phyloP scores from a whole-genome alignment of 1,140 invertebrate species.

The Plectrocnemia conspersa region DNA sequence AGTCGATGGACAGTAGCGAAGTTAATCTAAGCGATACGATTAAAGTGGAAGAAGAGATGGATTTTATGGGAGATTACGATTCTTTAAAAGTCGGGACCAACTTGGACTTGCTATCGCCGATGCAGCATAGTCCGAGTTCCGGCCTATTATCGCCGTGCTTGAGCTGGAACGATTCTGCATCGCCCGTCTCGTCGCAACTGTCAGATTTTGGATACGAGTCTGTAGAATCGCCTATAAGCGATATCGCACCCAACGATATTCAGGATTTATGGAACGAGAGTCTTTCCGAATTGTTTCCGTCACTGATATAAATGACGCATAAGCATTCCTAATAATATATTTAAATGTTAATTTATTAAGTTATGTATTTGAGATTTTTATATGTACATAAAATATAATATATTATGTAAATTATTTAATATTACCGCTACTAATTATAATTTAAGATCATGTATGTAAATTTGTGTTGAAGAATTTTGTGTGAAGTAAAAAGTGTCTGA shows the following conservation, averaged over 20 bases:
- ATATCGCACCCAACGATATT: constrained; percentile 45
- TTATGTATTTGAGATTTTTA: constrained; percentile 13
- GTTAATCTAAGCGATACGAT: constrained; percentile 33
- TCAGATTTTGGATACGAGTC: constrained; percentile 60
- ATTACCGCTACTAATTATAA: too few species aligned
- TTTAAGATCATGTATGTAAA: too few species aligned
- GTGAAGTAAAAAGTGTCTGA: constrained; percentile 16
- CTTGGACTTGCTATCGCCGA: constrained; percentile 47
- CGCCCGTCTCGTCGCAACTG: constrained; percentile 43
- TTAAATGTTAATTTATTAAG: constrained; percentile 2
- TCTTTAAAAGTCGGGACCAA: constrained; percentile 46
- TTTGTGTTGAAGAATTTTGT: too few species aligned
- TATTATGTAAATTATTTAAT: not conserved
- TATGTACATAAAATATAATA: constrained; percentile 14
- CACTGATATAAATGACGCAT: constrained; percentile 45
- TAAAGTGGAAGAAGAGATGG: constrained; percentile 38
- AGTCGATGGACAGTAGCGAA: constrained; percentile 48
- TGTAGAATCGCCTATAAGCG: constrained; percentile 52
- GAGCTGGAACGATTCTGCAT: constrained; percentile 40
- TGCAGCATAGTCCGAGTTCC: constrained; percentile 46
- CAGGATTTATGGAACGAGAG: constrained; percentile 60
- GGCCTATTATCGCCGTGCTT: constrained; percentile 37
- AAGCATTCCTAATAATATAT: constrained; percentile 12
- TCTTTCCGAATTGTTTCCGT: constrained; percentile 59
- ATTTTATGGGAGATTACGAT: constrained; percentile 40